A percentile compares a stretch with the other conserved stretches of the same genome.
These are phyloP conservation scores for Meloe dianella DNA, from an alignment of 2,888 invertebrate species.

Conservation along the genomic window DNA sequence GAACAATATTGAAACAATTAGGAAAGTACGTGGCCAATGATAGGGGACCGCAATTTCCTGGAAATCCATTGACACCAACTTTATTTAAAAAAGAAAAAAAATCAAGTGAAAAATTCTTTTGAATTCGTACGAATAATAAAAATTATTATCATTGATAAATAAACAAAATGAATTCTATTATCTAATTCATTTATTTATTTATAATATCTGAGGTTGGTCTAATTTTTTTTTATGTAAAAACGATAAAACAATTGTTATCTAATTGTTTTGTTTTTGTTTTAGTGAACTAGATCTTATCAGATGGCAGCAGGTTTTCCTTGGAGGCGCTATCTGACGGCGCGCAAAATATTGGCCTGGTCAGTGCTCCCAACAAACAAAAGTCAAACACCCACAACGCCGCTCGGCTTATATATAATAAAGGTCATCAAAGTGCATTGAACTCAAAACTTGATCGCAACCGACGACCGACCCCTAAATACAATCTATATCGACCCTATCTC, in stretches of 20 bases:
- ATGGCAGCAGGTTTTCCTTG: constrained; percentile 5
- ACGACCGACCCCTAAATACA: constrained; percentile 15
- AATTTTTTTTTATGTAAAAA: no score
- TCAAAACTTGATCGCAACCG: constrained; percentile 25
- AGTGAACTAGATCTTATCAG: not conserved
- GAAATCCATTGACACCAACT: not conserved
- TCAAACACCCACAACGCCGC: constrained; percentile 35
- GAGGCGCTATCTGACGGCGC: constrained; percentile 3
- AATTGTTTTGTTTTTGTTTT: constrained; percentile 6
- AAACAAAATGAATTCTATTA: no score
- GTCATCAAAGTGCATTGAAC: constrained; percentile 39
- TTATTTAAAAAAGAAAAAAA: no score
- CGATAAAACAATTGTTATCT: not conserved
- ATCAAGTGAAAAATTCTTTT: no score
- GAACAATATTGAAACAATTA: not conserved
- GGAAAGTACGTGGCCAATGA: not conserved
- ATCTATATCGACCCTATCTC: not conserved
- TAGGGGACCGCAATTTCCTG: constrained; percentile 6
- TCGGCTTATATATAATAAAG: constrained; percentile 21
- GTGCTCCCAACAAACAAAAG: constrained; percentile 34
- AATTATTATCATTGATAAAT: no score
- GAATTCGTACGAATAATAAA: no score
- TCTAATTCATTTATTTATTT: no score
- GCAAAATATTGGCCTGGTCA: constrained; percentile 38
- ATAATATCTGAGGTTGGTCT: no score